Base-by-base conservation (phyloP, 1,140 invertebrate species). In the Lethrus apterus region DNA sequence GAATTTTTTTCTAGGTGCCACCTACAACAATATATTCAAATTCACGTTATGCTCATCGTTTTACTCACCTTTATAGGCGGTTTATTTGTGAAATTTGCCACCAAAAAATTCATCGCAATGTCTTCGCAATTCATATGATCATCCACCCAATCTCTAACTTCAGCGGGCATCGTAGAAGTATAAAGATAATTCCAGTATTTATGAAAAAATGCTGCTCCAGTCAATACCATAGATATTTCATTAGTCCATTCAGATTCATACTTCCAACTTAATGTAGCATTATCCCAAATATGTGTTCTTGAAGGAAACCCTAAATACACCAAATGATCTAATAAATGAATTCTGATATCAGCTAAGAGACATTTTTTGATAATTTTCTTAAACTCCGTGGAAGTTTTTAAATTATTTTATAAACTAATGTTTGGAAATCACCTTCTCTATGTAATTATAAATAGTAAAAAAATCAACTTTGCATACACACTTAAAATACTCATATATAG, bases 1-100 rank as follows among this genome's bases (percentile, higher is more conserved):
- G 70, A 98, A 98, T 64, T 98, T 98, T 63, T 97, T 97, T n/a
- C 93, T 77, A 0, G 93, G 92, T 1, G 91, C 86, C n/a, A 96
- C 89, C 84, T 86, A 62, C 2, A 64, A 70, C 47, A 49, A 32
- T 19, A 41, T 35, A 26, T 32, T 40, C 8, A 45, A 31, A 35
- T 47, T 26, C 26, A 23, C 19, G 1, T 23, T 20, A n/a, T 23
- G 32, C 32, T 5, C 3, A 46, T 13, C 23, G 4, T 50, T 21
- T 4, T 41, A 14, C 35, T 61, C 68, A 86, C 86, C 74, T 97
- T 96, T 33, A 97, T 92, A 0, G 93, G 92, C 13, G 91, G 81
- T 73, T 95, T 94, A 49, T 86, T 83, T 1, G 89, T 93, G n/a
- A 86, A 68, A 64, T 93, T 92, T 1, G 89, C 82, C 8, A 94